phyloP scores from a whole-genome alignment of 2,888 invertebrate species.

The Pherbina coryleti region DNA sequence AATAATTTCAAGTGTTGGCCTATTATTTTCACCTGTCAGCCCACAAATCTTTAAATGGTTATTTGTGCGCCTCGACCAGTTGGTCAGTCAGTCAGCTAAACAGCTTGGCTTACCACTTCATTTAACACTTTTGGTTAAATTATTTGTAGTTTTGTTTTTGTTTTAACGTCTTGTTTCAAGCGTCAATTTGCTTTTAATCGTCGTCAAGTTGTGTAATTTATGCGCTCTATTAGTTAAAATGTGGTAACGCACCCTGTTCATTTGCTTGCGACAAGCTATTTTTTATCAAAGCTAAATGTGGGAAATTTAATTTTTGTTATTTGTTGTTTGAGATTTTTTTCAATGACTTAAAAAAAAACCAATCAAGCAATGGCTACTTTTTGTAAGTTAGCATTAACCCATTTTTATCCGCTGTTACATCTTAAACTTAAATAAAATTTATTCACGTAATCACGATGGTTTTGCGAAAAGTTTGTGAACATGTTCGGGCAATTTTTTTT shows the following conservation, averaged over 20 bases:
- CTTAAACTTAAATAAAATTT: no score
- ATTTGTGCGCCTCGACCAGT: constrained; percentile 8
- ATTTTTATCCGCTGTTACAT: no score
- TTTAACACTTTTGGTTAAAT: not conserved
- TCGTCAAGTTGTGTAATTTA: constrained; percentile 29
- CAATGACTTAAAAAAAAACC: no score
- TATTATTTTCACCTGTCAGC: constrained; percentile 57
- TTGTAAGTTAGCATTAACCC: no score
- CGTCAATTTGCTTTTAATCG: constrained; percentile 49
- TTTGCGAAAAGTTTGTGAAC: no score
- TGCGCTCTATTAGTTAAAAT: not conserved
- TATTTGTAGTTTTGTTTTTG: constrained; percentile 29
- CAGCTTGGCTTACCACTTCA: not conserved
- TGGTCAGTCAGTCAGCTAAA: not conserved
- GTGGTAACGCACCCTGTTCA: not conserved
- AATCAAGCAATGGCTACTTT: no score
- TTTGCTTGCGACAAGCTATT: not conserved
- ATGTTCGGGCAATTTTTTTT: no score
- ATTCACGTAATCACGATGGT: no score
- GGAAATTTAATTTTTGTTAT: not conserved
- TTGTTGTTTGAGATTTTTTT: no score
- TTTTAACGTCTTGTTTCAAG: constrained; percentile 22
- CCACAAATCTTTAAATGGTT: constrained; percentile 47
- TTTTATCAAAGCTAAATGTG: not conserved
- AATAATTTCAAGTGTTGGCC: constrained; percentile 49